These are phyloP conservation scores for Macrotus californicus DNA, from an alignment of 2,113 vertebrate species.

Conservation along the genomic window DNA sequence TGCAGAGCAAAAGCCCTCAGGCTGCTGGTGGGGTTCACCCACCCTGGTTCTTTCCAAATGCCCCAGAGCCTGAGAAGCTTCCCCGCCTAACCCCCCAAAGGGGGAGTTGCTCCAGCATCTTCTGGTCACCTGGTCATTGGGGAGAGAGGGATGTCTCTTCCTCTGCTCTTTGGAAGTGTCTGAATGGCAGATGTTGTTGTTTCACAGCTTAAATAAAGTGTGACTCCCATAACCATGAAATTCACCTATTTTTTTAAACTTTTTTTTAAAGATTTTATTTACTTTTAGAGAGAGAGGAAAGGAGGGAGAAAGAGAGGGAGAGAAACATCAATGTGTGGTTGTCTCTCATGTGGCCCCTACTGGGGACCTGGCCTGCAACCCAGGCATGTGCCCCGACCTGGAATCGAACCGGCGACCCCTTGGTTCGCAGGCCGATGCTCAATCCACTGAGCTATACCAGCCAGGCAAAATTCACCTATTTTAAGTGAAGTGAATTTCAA, in stretches of 20 bases:
- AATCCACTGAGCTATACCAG: too few relatives aligned
- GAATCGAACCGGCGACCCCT: too few relatives aligned
- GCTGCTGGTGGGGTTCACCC: background rate
- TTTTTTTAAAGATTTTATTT: too few relatives aligned
- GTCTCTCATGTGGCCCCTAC: too few relatives aligned
- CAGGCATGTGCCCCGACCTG: too few relatives aligned
- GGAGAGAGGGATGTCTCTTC: too few relatives aligned
- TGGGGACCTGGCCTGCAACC: too few relatives aligned
- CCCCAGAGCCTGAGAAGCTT: background rate
- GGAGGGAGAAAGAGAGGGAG: too few relatives aligned
- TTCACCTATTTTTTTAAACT: background rate
- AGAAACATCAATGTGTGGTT: too few relatives aligned
- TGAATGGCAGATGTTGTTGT: background rate
- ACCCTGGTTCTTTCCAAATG: background rate
- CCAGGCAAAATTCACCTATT: background rate
- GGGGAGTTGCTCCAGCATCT: background rate
- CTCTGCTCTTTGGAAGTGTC: background rate
- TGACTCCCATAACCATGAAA: background rate
- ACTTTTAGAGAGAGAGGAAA: too few relatives aligned
- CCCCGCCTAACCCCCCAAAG: too few relatives aligned
- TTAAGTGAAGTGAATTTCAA: background rate
- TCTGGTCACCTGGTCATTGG: background rate
- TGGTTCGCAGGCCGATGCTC: too few relatives aligned
- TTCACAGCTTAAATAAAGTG: background rate
- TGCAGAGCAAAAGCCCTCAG: background rate